These are phyloP conservation scores for Macrocentrus cingulum DNA, from an alignment of 1,140 invertebrate genomes.

Conservation along the genomic window DNA sequence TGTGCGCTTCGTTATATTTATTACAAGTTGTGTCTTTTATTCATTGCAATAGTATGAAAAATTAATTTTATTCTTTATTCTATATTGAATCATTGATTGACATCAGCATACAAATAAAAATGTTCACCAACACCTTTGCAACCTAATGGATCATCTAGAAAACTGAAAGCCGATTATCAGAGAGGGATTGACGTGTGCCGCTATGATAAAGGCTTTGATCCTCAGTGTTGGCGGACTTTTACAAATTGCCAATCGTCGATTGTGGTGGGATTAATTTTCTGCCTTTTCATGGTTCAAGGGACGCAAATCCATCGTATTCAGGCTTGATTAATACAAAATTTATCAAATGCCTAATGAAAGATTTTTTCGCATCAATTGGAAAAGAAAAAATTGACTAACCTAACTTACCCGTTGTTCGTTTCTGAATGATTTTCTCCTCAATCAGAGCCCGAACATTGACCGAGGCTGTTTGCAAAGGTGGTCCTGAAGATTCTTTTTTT, in stretches of 20 bases:
- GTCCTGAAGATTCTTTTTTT: conserved; percentile 77
- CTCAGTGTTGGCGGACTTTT: conserved; percentile 38
- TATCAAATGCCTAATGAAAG: too few relatives aligned
- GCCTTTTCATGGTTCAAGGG: conserved; percentile 30
- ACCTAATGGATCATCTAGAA: conserved; percentile 22
- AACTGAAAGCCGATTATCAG: conserved; percentile 30
- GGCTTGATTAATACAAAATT: too few relatives aligned
- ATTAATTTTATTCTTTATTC: not conserved
- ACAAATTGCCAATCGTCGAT: conserved; percentile 49
- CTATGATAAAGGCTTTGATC: not conserved
- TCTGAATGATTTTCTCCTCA: conserved; percentile 89
- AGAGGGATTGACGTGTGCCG: not conserved
- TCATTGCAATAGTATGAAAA: not conserved
- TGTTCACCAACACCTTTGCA: not conserved
- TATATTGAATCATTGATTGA: not conserved
- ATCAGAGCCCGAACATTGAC: conserved; percentile 84
- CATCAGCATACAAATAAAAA: not conserved
- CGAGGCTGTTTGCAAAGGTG: conserved; percentile 83
- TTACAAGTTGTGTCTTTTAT: not conserved
- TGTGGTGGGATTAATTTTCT: conserved; percentile 41
- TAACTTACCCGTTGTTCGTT: conserved; percentile 67
- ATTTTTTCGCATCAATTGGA: too few relatives aligned
- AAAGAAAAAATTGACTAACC: too few relatives aligned
- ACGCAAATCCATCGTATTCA: too few relatives aligned
- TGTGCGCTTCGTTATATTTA: not conserved